phyloP scores from a whole-genome alignment of 1,140 invertebrate genomes.

The Mactra quadrangularis region DNA sequence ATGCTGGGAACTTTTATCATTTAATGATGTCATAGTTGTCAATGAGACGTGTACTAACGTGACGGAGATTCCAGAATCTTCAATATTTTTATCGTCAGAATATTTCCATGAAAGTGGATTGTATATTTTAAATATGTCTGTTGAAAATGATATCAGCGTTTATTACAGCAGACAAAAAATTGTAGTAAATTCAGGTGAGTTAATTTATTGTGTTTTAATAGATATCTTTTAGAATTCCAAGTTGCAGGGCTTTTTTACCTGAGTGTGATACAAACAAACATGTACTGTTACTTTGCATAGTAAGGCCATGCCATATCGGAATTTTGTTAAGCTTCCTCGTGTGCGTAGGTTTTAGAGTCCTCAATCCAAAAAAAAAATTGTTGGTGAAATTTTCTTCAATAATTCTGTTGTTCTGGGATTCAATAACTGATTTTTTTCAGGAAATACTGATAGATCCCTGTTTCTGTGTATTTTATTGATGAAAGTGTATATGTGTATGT shows the following conservation, averaged over 20 bases:
- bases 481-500: neutral
- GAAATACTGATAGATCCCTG: no score
- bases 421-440: no score
- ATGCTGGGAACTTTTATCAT: neutral
- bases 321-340: no score
- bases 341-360: no score
- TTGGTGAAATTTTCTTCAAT: no score
- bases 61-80: neutral
- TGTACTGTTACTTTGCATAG: neutral
- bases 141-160: conserved; percentile 43
- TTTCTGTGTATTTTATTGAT: no score
- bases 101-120: neutral
- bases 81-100: neutral
- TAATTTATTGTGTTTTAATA: neutral
- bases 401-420: no score
- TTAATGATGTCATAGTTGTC: neutral
- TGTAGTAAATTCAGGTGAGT: conserved; percentile 1
- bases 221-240: neutral
- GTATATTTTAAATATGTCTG: neutral
- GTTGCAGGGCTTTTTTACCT: neutral
- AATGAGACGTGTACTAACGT: neutral
- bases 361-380: no score
- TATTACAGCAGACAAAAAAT: neutral
- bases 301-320: no score
- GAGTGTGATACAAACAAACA: neutral